A percentile compares a stretch with the other conserved stretches of the same genome.
Conservation (phyloP, 2,113 vertebrate species). For the Elanus axillaris region DNA sequence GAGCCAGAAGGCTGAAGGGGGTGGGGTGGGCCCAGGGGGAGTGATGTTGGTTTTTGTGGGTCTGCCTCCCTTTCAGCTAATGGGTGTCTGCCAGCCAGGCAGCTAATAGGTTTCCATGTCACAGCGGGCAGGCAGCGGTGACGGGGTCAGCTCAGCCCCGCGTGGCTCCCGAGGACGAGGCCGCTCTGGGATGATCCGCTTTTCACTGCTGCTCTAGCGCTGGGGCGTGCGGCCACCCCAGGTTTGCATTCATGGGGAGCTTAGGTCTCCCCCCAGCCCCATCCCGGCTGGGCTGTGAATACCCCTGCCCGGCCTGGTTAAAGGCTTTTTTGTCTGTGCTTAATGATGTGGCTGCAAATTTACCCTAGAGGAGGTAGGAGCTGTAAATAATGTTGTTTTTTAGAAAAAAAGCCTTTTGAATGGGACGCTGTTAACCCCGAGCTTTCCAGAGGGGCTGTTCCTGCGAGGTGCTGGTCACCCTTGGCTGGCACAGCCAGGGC, state of each 20-base stretch:
- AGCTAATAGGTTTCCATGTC: not conserved
- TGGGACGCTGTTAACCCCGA: not conserved
- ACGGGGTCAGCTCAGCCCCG: not conserved
- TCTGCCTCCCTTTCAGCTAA: not conserved
- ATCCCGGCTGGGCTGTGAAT: not conserved
- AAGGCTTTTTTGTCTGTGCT: not conserved
- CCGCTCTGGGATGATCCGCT: fast-evolving
- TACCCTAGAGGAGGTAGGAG: not conserved
- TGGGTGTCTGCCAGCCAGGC: not conserved
- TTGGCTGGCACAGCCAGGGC: not conserved
- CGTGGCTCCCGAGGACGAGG: not conserved
- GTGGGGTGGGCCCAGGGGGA: not conserved
- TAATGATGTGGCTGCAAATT: not conserved
- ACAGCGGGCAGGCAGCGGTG: not conserved
- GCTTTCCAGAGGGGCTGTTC: not conserved
- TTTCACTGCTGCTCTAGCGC: not conserved
- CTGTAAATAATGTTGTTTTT: not conserved
- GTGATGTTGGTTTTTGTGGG: not conserved
- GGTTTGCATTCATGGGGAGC: not conserved
- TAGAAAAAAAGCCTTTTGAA: not conserved
- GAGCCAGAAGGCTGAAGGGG: not conserved
- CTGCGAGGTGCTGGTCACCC: not conserved
- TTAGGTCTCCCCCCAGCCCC: not conserved
- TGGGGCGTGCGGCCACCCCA: not conserved
- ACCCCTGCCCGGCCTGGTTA: not conserved